Percentiles rank a stretch among this genome's conserved stretches.
Conservation (phyloP, 2,888 invertebrate species). For the Escarpia spicata region DNA sequence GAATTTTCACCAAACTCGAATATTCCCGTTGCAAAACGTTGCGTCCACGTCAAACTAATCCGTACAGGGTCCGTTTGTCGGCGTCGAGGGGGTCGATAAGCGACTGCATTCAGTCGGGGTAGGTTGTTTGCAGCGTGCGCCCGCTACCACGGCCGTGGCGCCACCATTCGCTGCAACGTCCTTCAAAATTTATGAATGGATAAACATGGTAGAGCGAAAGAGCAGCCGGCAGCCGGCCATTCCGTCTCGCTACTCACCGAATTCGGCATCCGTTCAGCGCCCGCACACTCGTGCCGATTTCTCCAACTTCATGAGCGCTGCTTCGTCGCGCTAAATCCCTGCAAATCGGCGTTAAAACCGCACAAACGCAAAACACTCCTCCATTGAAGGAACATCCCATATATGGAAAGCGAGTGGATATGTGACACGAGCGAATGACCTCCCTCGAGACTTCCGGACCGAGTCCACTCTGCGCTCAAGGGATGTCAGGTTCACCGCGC, state of each 20-base stretch:
- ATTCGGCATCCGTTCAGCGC: constrained; percentile 16
- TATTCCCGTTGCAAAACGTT: constrained; percentile 6
- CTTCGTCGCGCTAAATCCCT: constrained; percentile 6
- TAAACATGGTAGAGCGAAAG: constrained; percentile 16
- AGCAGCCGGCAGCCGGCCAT: neutral
- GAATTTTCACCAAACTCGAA: constrained; percentile 10
- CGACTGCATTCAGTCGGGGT: neutral
- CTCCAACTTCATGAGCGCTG: constrained; percentile 7
- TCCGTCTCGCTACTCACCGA: constrained; percentile 16
- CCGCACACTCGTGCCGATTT: constrained; percentile 16
- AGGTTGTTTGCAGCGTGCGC: neutral
- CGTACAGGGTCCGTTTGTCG: neutral
- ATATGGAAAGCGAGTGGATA: constrained; percentile 11
- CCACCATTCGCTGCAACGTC: constrained; percentile 13
- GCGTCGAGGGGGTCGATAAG: neutral
- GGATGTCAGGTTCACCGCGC: constrained; percentile 6
- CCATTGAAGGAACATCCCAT: constrained; percentile 16
- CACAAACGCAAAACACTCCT: neutral
- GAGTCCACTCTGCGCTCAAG: neutral
- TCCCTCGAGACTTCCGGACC: constrained; percentile 16
- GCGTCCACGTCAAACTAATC: neutral
- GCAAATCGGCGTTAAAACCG: constrained; percentile 16
- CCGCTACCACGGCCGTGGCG: constrained; percentile 13
- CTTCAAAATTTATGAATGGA: constrained; percentile 13
- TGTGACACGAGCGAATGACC: constrained; percentile 16